Base-by-base conservation (phyloP, 2,888 invertebrate species). In the Ferdinandea cuprea region DNA sequence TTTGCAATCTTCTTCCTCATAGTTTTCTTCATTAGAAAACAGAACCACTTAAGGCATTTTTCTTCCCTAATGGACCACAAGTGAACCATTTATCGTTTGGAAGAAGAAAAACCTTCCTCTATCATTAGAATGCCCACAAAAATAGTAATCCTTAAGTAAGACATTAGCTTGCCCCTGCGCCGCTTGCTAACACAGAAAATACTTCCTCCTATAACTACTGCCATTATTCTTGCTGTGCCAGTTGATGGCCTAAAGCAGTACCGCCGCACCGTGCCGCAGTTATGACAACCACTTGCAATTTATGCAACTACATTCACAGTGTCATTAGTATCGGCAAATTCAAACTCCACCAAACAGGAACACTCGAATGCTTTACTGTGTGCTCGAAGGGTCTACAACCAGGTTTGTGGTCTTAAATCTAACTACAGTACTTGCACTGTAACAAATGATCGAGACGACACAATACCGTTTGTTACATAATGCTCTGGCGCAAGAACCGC, bases 241-340 rank as follows among this genome's bases (percentile, higher is more conserved):
- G n/a, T n/a, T n/a, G 37, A 32, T 40, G 40, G 42, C 77, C 77
- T 28, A 8, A 48, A 58, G 71, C 71, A n/a, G n/a, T n/a, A n/a
- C n/a, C 56, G 59, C 25, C 56, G 59, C 25, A 19, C 25, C 50
- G 15, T n/a, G n/a, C n/a, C n/a, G n/a, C n/a, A 52, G 42, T 65
- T 66, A 78, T 78, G 72, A 65, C 78, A 52, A 42, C 56, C 42
- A n/a, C 35, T 13, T 46, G 28, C 35, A 68, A 65, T 44, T 35
- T 35, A 59, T 66, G 65, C 35, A 54, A 61, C 52, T 52, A 40
- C 50, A 56, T 69, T 54, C 46, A 21, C 44, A 35, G 13, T 15
- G 8, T n/a, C 40, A 69, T 77, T 61, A 58, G 28, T 13, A 77
- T 71, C 35, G 56, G 50, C 8, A 52, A 63, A 63, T 52, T 17